Percentiles rank a stretch among this genome's conserved stretches.
These are phyloP conservation scores for Rhorus exstirpatorius DNA, from an alignment of 2,888 invertebrate genomes.

Conservation along the genomic window DNA sequence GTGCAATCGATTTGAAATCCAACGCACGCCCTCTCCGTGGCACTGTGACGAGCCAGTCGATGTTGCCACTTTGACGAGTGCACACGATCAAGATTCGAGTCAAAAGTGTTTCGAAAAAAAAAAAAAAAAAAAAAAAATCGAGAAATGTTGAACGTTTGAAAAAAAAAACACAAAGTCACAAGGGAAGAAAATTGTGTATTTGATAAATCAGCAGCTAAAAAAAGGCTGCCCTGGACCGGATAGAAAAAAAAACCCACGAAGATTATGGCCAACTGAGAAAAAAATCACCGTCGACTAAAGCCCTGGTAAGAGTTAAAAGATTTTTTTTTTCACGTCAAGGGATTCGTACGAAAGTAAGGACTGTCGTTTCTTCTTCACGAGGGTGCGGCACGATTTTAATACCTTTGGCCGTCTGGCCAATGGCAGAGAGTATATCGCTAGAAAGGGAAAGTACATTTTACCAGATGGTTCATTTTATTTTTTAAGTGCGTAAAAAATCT, in stretches of 20 bases:
- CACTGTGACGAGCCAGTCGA: constrained; percentile 77
- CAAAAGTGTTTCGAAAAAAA: not conserved
- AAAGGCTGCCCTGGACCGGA: not conserved
- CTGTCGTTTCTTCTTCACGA: not conserved
- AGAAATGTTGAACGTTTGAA: constrained; percentile 1
- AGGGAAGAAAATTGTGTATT: not conserved
- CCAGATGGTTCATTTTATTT: constrained; percentile 14
- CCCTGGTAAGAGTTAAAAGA: constrained; percentile 75
- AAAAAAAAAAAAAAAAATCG: not conserved
- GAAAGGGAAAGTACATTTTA: not conserved
- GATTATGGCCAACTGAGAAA: constrained; percentile 63
- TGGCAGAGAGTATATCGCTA: not conserved
- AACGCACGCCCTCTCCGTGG: constrained; percentile 80
- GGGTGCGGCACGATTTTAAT: not conserved
- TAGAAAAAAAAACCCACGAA: constrained; percentile 35
- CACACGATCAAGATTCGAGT: constrained; percentile 56
- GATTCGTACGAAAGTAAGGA: not conserved
- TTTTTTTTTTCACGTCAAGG: not conserved
- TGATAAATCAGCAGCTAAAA: not conserved
- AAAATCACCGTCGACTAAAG: constrained; percentile 69
- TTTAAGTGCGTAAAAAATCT: too few relatives aligned
- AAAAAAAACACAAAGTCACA: not conserved
- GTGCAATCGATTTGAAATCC: constrained; percentile 83
- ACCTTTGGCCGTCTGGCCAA: not conserved
- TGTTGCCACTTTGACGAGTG: constrained; percentile 78